Conservation (phyloP, 2,113 vertebrate species). For the Myanophis thanlyinensis region DNA sequence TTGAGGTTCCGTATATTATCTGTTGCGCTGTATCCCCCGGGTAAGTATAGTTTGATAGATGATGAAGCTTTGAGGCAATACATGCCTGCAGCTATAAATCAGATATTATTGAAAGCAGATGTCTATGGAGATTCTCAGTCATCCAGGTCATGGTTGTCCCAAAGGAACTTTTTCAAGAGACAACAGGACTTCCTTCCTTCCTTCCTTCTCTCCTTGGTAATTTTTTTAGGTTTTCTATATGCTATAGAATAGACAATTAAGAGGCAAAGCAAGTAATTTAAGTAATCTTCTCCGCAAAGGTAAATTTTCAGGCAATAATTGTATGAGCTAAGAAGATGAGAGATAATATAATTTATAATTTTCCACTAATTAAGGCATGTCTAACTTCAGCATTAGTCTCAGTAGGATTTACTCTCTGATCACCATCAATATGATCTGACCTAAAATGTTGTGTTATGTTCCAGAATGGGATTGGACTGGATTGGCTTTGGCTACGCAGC, state of each 20-base stretch:
- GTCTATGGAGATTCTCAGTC: too few species aligned
- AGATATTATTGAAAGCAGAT: background rate
- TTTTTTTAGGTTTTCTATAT: background rate
- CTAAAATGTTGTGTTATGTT: constrained; percentile 4
- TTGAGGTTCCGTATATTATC: background rate
- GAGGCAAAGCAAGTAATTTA: background rate
- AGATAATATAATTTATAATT: background rate
- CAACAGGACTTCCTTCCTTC: too few species aligned
- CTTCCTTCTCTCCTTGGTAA: too few species aligned
- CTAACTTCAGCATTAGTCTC: background rate
- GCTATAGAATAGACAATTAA: background rate
- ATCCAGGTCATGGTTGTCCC: too few species aligned
- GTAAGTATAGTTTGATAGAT: background rate
- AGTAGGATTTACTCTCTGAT: background rate
- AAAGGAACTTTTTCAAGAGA: too few species aligned
- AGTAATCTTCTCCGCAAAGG: background rate
- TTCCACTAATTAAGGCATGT: background rate
- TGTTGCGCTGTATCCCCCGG: background rate
- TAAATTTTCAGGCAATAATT: background rate
- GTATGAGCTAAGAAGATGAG: background rate
- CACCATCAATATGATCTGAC: background rate
- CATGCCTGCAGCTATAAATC: background rate
- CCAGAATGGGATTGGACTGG: constrained; percentile 88
- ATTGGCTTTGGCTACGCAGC: constrained; percentile 90
- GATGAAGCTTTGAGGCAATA: background rate